A percentile compares a stretch with the other conserved stretches of the same genome.
phyloP scores from a whole-genome alignment of 1,140 invertebrate species.

The Drosophila asahinai region DNA sequence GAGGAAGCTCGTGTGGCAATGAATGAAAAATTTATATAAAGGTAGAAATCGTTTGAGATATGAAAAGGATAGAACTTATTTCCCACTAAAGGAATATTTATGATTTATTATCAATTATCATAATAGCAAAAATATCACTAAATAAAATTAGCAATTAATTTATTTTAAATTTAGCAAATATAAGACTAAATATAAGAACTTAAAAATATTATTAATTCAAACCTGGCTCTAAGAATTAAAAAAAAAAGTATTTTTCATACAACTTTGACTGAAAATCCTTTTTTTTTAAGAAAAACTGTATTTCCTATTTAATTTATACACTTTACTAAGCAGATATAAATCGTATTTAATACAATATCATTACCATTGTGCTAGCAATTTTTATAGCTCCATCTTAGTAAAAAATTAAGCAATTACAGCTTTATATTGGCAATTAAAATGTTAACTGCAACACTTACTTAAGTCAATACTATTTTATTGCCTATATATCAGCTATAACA shows the following conservation, averaged over 20 bases:
- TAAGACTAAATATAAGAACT: too few relatives aligned
- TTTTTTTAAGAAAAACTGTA: too few relatives aligned
- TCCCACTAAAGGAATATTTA: too few relatives aligned
- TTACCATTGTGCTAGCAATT: not conserved
- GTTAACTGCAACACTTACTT: not conserved
- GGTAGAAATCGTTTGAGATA: not conserved
- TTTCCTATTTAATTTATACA: too few relatives aligned
- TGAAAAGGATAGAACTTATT: not conserved
- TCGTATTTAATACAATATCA: not conserved
- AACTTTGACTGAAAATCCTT: too few relatives aligned
- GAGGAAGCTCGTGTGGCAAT: constrained; percentile 16
- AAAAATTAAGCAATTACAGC: not conserved
- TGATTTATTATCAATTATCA: not conserved
- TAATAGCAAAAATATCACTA: too few relatives aligned
- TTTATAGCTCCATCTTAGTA: not conserved
- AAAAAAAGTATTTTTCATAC: too few relatives aligned
- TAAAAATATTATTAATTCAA: too few relatives aligned
- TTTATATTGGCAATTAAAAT: not conserved
- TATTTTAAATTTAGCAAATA: not conserved
- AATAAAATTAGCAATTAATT: too few relatives aligned
- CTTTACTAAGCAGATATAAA: too few relatives aligned
- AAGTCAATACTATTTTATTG: not conserved
- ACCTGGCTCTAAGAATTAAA: too few relatives aligned
- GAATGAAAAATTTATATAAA: constrained; percentile 25
- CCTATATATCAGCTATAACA: not conserved